Percentiles rank a stretch among this genome's conserved stretches.
These are phyloP conservation scores for Cephonodes hylas DNA, from an alignment of 2,888 invertebrate species.

Conservation along the genomic window DNA sequence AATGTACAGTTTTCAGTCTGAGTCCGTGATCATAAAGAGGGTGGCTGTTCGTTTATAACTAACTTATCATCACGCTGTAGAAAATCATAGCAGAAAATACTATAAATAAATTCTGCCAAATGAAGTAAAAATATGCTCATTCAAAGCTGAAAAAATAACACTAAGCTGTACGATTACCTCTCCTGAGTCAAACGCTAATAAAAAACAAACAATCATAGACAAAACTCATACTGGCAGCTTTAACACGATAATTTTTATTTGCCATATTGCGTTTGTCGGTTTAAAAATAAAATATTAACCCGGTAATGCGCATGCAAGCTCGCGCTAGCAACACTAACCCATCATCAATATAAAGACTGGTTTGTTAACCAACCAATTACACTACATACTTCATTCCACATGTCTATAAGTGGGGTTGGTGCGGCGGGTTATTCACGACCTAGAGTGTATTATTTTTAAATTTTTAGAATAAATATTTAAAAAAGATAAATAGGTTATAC, in stretches of 20 bases:
- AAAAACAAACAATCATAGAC: background rate
- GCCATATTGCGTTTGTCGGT: background rate
- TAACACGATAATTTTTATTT: slow-evolving; percentile 6
- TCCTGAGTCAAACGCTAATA: background rate
- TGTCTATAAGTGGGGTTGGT: slow-evolving; percentile 24
- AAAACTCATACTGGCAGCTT: background rate
- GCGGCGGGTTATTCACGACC: slow-evolving; percentile 20
- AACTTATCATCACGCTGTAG: no score
- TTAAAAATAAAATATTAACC: slow-evolving; percentile 21
- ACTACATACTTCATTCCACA: slow-evolving; percentile 17
- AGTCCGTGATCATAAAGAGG: no score
- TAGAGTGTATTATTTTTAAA: background rate
- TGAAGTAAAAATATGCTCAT: background rate
- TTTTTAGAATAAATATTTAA: background rate
- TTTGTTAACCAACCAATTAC: slow-evolving; percentile 15
- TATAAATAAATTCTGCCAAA: no score
- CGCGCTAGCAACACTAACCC: slow-evolving; percentile 11
- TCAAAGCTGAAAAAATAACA: background rate
- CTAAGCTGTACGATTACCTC: background rate
- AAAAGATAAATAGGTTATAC: no score
- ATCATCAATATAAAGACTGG: slow-evolving; percentile 16
- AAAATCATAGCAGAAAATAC: no score
- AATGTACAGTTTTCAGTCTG: no score
- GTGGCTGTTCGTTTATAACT: no score
- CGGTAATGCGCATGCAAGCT: slow-evolving; percentile 21